Evolutionary conservation across 2,888 invertebrate genomes (phyloP).

Genomic region (Augiades crinisus): DNA sequence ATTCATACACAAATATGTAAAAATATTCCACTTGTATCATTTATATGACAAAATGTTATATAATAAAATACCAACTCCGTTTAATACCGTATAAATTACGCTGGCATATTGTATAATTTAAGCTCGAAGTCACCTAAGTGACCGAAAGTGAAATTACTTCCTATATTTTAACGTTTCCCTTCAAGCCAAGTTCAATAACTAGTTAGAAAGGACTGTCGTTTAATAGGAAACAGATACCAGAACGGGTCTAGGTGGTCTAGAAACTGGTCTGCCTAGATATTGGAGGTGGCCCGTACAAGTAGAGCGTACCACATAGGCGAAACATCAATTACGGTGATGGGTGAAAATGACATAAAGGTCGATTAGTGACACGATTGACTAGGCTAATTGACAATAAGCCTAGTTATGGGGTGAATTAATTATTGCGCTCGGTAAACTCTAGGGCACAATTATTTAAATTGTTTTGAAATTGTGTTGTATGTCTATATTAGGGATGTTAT

Average conservation of each 20-base stretch:
- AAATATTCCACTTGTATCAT: background rate
- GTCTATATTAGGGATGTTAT: too few species aligned
- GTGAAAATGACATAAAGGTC: slow-evolving; percentile 15
- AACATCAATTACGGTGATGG: slow-evolving; percentile 7
- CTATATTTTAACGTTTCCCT: slow-evolving; percentile 1
- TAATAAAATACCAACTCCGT: background rate
- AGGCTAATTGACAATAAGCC: background rate
- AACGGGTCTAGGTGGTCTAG: slow-evolving; percentile 36
- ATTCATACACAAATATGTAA: background rate
- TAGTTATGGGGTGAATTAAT: slow-evolving; percentile 1
- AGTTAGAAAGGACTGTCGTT: slow-evolving; percentile 9
- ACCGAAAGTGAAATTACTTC: slow-evolving; percentile 13
- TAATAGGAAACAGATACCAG: slow-evolving; percentile 31
- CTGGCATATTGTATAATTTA: slow-evolving; percentile 3
- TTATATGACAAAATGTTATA: background rate
- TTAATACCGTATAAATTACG: too few species aligned
- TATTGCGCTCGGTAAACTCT: too few species aligned
- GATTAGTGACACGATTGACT: slow-evolving; percentile 24
- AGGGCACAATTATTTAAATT: too few species aligned
- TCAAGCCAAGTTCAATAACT: slow-evolving; percentile 7
- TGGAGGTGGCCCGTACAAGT: slow-evolving; percentile 45
- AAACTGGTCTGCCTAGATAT: slow-evolving; percentile 53
- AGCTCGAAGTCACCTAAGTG: slow-evolving; percentile 1
- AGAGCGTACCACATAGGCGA: slow-evolving; percentile 43
- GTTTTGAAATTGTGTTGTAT: too few species aligned